These are phyloP conservation scores for Vultur gryphus DNA, from an alignment of 2,797 vertebrate species.

Conservation along the genomic window DNA sequence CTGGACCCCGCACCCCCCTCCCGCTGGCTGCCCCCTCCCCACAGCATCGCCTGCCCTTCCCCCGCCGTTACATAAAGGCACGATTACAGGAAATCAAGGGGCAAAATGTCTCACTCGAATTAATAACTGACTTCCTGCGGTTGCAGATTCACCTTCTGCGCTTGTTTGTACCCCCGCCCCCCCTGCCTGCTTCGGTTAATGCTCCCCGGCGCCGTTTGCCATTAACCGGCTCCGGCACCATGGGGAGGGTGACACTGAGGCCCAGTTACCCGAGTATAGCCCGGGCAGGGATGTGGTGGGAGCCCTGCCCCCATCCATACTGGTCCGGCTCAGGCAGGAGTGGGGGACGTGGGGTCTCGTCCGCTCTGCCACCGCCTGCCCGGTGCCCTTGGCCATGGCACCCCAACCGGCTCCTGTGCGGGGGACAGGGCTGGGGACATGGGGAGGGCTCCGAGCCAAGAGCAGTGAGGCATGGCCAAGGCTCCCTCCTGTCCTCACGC, in stretches of 20 bases:
- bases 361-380: neutral
- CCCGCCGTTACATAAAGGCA: neutral
- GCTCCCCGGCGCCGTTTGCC: neutral
- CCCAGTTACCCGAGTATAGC: neutral
- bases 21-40: fast-evolving
- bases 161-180: neutral
- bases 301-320: neutral
- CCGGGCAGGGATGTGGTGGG: neutral
- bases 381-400: neutral
- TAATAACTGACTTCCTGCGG: conserved; percentile 71
- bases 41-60: neutral
- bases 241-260: neutral
- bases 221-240: conserved; percentile 2
- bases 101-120: conserved; percentile 44
- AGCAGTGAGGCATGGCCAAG: neutral
- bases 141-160: conserved; percentile 51
- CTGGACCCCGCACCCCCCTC: too few relatives aligned
- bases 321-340: fast-evolving
- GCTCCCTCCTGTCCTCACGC: neutral
- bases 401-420: neutral
- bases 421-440: neutral
- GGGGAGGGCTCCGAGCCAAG: neutral
- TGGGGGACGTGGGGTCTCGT: neutral
- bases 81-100: conserved; percentile 53
- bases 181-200: neutral